Base-by-base conservation (phyloP, 1,140 invertebrate species). In the Anoplophora glabripennis region DNA sequence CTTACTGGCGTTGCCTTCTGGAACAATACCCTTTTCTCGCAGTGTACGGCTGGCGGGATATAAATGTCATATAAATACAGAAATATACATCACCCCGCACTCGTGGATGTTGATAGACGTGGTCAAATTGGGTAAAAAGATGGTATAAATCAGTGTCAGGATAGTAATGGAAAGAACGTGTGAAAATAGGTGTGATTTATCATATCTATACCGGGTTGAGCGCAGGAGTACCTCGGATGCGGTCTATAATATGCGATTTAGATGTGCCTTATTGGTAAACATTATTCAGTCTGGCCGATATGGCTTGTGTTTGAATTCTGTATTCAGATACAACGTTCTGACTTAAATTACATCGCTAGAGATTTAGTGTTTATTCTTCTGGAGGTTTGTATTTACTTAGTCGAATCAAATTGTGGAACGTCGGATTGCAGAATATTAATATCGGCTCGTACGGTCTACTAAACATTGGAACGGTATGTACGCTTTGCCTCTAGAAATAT, bases 141-240 rank as follows among this genome's bases (percentile, higher is more conserved):
- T 42, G 46, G 34, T 49, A 57, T 57, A 57, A 49, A 57, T 57
- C 56, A 57, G 40, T 57, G 56, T 57, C 56, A 37, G 33, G 46
- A 49, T 57, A 40, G 56, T 57, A 57, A 57, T 57, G 56, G 56
- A 57, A 21, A 38, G 45, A 57, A 57, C 56, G 56, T 57, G 56
- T 57, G 47, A 47, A 57, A 57, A 48, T 57, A 57, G 56, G 51
- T 57, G 56, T 57, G 56, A 57, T 57, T 57, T 57, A 57, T 57
- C 56, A 57, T 57, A 57, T 57, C 56, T 57, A 57, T 57, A 57
- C 49, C 36, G 47, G 40, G 46, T 57, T 57, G 56, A 49, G 41
- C 42, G 55, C 21, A 35, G 45, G 41, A 21, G 46, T 42, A 57
- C 56, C 56, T 57, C 56, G 49, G 56, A 46, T 57, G 56, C 51